Evolutionary conservation across 1,140 invertebrate genomes (phyloP).

Genomic region (Tetragonula clypearis): DNA sequence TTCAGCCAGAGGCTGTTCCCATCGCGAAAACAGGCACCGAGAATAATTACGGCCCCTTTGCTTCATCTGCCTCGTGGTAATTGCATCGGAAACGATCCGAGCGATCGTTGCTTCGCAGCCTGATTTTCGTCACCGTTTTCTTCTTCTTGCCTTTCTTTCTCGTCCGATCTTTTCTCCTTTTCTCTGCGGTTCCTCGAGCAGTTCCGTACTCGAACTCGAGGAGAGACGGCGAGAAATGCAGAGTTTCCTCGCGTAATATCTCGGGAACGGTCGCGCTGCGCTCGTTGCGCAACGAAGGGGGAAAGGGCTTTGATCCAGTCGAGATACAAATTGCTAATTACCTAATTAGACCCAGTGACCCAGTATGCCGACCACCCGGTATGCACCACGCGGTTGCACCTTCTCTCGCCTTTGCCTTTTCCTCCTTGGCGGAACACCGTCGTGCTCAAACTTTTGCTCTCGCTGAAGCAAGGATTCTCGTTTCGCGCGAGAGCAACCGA

Average conservation of each 20-base stretch:
- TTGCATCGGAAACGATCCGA: constrained; percentile 22
- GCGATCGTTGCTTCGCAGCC: neutral
- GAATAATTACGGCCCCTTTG: constrained; percentile 54
- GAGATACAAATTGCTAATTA: constrained; percentile 75
- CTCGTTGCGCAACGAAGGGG: constrained; percentile 49
- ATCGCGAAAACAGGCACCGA: constrained; percentile 47
- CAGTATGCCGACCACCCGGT: constrained; percentile 64
- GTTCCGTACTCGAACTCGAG: neutral
- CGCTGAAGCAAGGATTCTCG: constrained; percentile 30
- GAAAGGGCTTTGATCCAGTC: constrained; percentile 59
- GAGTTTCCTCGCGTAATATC: constrained; percentile 8
- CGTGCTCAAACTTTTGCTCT: constrained; percentile 50
- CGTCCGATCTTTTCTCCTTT: neutral
- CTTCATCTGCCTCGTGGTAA: constrained; percentile 19
- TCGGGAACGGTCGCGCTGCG: constrained; percentile 2
- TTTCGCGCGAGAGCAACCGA: neutral
- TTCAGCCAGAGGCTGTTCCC: neutral
- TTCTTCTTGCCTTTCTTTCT: constrained; percentile 6
- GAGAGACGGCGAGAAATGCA: neutral
- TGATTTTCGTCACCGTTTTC: constrained; percentile 20
- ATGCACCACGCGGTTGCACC: constrained; percentile 27
- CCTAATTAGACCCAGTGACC: constrained; percentile 76
- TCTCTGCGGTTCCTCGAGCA: neutral
- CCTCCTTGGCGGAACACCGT: constrained; percentile 36
- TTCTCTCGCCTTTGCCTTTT: constrained; percentile 43